Base-by-base conservation (phyloP, 2,113 vertebrate genomes). In the Phalacrocorax pelagicus region DNA sequence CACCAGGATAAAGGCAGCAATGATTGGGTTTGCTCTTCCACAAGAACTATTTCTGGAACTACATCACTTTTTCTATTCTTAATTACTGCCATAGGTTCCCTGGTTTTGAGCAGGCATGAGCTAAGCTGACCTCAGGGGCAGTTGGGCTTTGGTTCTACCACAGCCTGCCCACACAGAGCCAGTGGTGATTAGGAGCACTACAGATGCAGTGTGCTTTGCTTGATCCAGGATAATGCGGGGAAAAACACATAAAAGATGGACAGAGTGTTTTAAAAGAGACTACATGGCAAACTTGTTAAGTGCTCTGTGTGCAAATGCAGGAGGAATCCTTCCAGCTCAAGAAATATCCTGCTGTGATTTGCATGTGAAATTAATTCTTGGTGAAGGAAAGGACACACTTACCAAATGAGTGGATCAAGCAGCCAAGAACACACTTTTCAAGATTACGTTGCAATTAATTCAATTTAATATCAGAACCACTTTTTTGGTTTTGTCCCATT, bases 371-470 rank as follows among this genome's bases (percentile, higher is more conserved):
- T 16, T 9, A 94, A 22, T 44, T 67, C 36, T 34, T 18, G 57
- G 54, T 52, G 75, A 86, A 36, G 66, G 55, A 69, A 69, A 32
- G 65, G 36, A 30, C 20, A 46, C 44, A 44, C 42, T 85, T 78
- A 61, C 15, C 15, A 61, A 32, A 22, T 16, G 36, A 71, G 38
- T 17, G 51, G 23, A 83, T 36, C 81, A 70, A 17, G 79, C 59
- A 88, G 81, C 47, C 17, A 88, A 75, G 30, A 81, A 34, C 8
- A 29, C 16, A 8, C 17, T 90, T 80, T 66, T 78, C 54, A 55
- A 49, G 66, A 88, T 89, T 65, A 40, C 40, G n/a, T 52, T 63
- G 47, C 83, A 87, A 52, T 77, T 96, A 91, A 65, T 88, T 65
- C 2, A 2, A 87, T 93, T 94, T 97, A 46, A 73, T 5, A 5